A percentile compares a stretch with the other conserved stretches of the same genome.
These are phyloP conservation scores for Gerris buenoi DNA, from an alignment of 1,140 invertebrate species.

Conservation along the genomic window DNA sequence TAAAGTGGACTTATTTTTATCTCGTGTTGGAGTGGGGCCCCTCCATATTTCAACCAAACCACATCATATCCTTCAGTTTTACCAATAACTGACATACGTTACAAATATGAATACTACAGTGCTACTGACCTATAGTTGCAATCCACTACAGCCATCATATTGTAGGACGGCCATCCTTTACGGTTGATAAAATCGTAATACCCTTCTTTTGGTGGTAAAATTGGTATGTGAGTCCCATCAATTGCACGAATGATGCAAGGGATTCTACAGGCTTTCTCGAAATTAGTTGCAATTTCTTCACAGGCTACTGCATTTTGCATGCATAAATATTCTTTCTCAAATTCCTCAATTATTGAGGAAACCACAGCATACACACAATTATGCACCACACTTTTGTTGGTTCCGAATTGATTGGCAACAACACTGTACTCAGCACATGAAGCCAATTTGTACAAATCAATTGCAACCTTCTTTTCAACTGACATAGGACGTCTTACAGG, in stretches of 20 bases:
- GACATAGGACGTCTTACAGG: background rate
- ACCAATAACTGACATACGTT: background rate
- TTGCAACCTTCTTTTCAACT: background rate
- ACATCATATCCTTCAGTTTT: background rate
- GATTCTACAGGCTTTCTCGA: background rate
- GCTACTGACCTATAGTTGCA: background rate
- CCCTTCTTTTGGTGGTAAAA: background rate
- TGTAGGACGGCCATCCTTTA: background rate
- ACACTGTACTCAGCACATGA: too few relatives aligned
- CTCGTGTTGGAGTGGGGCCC: background rate
- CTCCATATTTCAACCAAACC: background rate
- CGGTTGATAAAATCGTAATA: background rate
- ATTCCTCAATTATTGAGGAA: background rate
- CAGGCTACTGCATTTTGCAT: background rate
- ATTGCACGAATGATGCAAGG: background rate
- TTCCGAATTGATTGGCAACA: background rate
- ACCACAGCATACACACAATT: background rate
- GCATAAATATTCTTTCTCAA: background rate
- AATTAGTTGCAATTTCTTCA: background rate
- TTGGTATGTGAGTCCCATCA: background rate
- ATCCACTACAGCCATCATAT: background rate
- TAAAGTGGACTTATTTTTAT: too few relatives aligned
- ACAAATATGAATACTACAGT: background rate
- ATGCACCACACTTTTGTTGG: background rate
- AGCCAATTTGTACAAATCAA: background rate